A percentile compares a stretch with the other conserved stretches of the same genome.
Conservation (phyloP, 2,113 vertebrate genomes). For the Elephantulus edwardii region DNA sequence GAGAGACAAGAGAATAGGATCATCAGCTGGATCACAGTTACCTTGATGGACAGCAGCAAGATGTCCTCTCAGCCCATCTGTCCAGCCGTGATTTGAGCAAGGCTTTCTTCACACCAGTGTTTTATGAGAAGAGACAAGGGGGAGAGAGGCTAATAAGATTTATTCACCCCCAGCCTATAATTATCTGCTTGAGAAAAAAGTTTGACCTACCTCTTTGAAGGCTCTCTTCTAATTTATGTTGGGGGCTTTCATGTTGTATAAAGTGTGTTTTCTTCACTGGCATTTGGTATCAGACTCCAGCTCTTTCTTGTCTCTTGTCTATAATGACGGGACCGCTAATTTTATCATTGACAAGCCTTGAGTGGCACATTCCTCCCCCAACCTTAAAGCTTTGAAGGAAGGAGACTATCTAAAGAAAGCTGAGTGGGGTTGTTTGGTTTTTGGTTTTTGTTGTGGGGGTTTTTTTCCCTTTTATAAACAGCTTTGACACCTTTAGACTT, state of each 20-base stretch:
- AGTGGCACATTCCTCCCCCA: conserved; percentile 48
- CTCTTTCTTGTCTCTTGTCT: conserved; percentile 72
- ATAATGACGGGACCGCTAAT: conserved; percentile 77
- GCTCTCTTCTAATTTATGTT: conserved; percentile 85
- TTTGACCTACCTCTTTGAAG: conserved; percentile 86
- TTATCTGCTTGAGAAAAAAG: conserved; percentile 88
- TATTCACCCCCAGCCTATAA: conserved; percentile 86
- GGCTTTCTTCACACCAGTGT: conserved; percentile 73
- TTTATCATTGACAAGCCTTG: conserved; percentile 70
- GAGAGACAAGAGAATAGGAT: too few species aligned
- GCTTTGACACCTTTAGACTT: conserved; percentile 70
- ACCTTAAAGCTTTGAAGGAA: conserved; percentile 71
- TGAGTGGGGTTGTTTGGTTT: too few species aligned
- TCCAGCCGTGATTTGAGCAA: conserved; percentile 39
- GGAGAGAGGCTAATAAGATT: conserved; percentile 87
- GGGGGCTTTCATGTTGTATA: conserved; percentile 81
- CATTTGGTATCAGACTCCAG: conserved; percentile 79
- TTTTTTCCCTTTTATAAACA: conserved; percentile 78
- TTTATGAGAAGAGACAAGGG: conserved; percentile 80
- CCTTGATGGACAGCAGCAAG: accelerated
- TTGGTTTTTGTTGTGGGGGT: too few species aligned
- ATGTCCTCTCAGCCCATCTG: background rate
- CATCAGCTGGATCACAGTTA: background rate
- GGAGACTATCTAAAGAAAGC: conserved; percentile 68
- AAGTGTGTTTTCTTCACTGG: conserved; percentile 82